Evolutionary conservation across 2,113 vertebrate species (phyloP).

Genomic region (Sebastes schlegelii): DNA sequence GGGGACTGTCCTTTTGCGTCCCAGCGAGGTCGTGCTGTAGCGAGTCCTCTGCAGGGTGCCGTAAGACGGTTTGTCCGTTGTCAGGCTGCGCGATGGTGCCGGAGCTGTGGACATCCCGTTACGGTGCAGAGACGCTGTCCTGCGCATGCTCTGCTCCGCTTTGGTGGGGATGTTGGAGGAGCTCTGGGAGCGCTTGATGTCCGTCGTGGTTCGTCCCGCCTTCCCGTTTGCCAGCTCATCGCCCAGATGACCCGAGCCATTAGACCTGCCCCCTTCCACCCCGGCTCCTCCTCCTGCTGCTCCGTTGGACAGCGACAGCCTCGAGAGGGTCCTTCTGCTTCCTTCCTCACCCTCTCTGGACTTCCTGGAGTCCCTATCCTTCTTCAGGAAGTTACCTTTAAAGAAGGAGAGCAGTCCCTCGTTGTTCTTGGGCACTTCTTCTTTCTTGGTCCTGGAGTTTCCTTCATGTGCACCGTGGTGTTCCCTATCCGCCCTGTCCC

Average conservation of each 20-base stretch:
- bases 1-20: slow-evolving; percentile 83
- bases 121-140: slow-evolving; percentile 83
- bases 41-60: slow-evolving; percentile 82
- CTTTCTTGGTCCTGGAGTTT: slow-evolving; percentile 55
- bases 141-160: slow-evolving; percentile 70
- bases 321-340: slow-evolving; percentile 57
- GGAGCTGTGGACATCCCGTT: slow-evolving; percentile 67
- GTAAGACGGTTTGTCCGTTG: slow-evolving; percentile 65
- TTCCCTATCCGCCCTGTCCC: slow-evolving; percentile 48
- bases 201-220: slow-evolving; percentile 53
- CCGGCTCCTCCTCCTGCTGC: slow-evolving; percentile 52
- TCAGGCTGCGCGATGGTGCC: slow-evolving; percentile 50
- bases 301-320: slow-evolving; percentile 74
- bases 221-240: slow-evolving; percentile 76
- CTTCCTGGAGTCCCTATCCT: slow-evolving; percentile 79
- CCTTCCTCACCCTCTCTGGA: slow-evolving; percentile 60
- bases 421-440: slow-evolving; percentile 63
- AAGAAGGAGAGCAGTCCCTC: slow-evolving; percentile 85
- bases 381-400: slow-evolving; percentile 84
- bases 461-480: slow-evolving; percentile 45
- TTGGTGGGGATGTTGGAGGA: slow-evolving; percentile 87
- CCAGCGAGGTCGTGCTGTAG: slow-evolving; percentile 84
- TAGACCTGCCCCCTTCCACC: slow-evolving; percentile 58
- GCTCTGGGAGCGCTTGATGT: slow-evolving; percentile 88
- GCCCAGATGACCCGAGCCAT: slow-evolving; percentile 42